Evolutionary conservation across 2,797 vertebrate genomes (phyloP), one percentile per base, ranked within the genome.

Genomic region (Myoxocephalus aenaeus): DNA sequence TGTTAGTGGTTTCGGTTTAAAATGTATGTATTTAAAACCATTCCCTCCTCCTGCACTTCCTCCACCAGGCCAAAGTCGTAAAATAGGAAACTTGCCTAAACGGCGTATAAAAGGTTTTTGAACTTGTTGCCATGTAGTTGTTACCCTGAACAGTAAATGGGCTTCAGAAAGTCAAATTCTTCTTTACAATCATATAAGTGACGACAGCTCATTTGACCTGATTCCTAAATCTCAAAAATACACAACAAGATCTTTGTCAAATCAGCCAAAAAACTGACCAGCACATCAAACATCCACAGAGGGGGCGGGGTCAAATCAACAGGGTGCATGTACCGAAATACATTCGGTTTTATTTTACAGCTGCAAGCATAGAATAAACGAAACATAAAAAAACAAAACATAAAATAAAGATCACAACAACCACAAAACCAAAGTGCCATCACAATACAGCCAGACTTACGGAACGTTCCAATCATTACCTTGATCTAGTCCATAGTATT

Each of bases 401-500:
- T 73, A 87, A 89, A 92, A 86, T 38, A 79, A 86, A 71, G 86
- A 84, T 86, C 88, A 93, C 89, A 84, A 90, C 87, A 90, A 91
- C 75, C 86, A 92, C 84, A 85, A 92, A 93, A 89, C 82, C 78
- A 89, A 89, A 89, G 84, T 82, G 86, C 51, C 87, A 92, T 83
- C 85, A 92, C 90, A 91, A 77, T 36, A 91, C 75, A 90, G 75
- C 73, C 89, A 91, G 71, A 77, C 36, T 53, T 71, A 82, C 61
- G 62, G 66, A 80, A 58, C 10, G 58, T 63, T 89, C 86, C 85
- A 90, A 92, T 96, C 90, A 94, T 99, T 99, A 99, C 98, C 98
- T 99, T 99, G 97, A 93, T 99, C 97, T 98, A 99, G 96, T 98
- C 98, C 98, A 98, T 97, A 99, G 98, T 97, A 98, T 95, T 99